Conservation (phyloP, 2,888 invertebrate species). For the Coelinius sp. region DNA sequence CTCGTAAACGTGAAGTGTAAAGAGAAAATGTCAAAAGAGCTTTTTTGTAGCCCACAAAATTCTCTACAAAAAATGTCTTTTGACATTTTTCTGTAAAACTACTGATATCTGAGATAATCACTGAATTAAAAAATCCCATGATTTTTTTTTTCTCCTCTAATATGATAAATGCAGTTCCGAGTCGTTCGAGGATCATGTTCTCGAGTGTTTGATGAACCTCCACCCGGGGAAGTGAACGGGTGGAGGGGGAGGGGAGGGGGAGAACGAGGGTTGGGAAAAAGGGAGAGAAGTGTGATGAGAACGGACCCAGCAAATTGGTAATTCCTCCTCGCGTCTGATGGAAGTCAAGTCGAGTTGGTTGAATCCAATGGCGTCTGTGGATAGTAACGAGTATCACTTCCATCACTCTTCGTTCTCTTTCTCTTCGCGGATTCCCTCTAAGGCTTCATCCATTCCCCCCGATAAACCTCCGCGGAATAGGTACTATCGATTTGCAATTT, state of each 20-base stretch:
- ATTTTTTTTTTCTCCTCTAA: too few relatives aligned
- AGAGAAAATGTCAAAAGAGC: too few relatives aligned
- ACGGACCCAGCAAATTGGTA: conserved; percentile 39
- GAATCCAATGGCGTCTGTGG: background rate
- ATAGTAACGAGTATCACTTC: conserved; percentile 42
- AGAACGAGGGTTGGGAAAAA: background rate
- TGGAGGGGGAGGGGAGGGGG: background rate
- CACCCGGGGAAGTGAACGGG: too few relatives aligned
- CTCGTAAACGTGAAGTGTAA: too few relatives aligned
- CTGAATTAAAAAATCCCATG: too few relatives aligned
- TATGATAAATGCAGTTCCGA: too few relatives aligned
- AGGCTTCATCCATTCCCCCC: conserved; percentile 18
- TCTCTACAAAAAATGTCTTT: too few relatives aligned
- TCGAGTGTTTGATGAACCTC: background rate
- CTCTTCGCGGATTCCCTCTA: background rate
- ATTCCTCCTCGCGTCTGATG: conserved; percentile 40
- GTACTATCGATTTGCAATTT: conserved; percentile 26
- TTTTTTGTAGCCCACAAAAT: too few relatives aligned
- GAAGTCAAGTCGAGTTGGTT: conserved; percentile 25
- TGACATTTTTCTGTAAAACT: too few relatives aligned
- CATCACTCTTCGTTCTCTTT: conserved; percentile 25
- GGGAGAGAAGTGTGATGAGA: background rate
- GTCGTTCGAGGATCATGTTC: background rate
- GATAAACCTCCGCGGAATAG: conserved; percentile 21
- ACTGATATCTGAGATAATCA: too few relatives aligned